Base-by-base conservation (phyloP, 2,113 vertebrate genomes). In the Cochlearius cochlearius region DNA sequence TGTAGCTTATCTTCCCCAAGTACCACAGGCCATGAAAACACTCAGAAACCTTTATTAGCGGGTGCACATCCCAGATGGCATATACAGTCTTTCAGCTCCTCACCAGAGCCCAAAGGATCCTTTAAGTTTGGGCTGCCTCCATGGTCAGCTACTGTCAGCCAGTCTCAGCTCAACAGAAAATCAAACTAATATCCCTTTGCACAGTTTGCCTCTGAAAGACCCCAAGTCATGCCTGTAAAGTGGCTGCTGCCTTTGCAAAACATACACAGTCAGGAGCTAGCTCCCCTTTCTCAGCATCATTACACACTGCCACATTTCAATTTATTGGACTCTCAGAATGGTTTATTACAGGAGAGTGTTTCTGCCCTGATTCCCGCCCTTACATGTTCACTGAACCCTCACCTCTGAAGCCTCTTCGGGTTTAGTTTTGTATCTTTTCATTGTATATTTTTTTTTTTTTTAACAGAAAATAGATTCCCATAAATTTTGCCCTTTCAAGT, bases 401-500 rank as follows among this genome's bases (percentile, higher is more conserved):
- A 62, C 63, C 67, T 74, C 85, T 67, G 82, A 77, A 91, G 39
- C 34, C 36, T 87, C 49, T 77, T 60, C 19, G 43, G 58, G 72
- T 80, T 84, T 58, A 49, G 7, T 39, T 90, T 85, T 43, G 32
- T 80, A 26, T 39, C 16, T 62, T 76, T 84, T 34, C 3, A 6
- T 23, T 49, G 32, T 18, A 1, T 34, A 17, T 43, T 10, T 22
- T 3, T 47, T 53, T 47, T 53, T 60, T 92, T 78, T 52, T 23
- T 0, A n/a, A 36, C 20, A 36, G 89, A 75, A 95, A 95, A 92
- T 49, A 84, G 58, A 52, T 41, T 87, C 75, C 64, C 49, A 53
- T 95, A 95, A 90, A 94, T 97, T 90, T 83, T 83, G 78, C 86
- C 87, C 90, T 95, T 91, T 96, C 74, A 55, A 88, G 92, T 82